Conservation (phyloP, 2,797 vertebrate species). For the Phrynocephalus forsythii region DNA sequence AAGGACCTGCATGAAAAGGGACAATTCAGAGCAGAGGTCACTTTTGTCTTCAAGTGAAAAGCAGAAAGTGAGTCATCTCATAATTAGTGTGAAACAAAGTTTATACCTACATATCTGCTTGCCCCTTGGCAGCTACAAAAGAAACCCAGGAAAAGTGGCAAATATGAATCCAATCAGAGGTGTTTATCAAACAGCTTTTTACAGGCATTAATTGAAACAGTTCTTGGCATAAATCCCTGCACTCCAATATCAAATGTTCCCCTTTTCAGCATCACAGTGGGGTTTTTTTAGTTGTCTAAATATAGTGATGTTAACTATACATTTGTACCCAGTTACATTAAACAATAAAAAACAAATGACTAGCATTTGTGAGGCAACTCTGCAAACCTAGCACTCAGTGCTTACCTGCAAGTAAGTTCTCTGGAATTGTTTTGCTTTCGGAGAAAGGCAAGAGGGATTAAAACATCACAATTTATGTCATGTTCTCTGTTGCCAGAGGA, state of each 20-base stretch:
- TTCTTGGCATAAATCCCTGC: constrained; percentile 20
- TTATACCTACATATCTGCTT: constrained; percentile 21
- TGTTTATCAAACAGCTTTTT: constrained; percentile 44
- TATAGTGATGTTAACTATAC: constrained; percentile 22
- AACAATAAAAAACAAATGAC: constrained; percentile 51
- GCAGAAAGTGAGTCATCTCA: constrained; percentile 47
- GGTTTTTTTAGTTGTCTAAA: constrained; percentile 36
- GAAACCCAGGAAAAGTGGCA: constrained; percentile 31
- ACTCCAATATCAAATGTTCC: constrained; percentile 26
- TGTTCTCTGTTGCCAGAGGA: background rate
- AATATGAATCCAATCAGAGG: constrained; percentile 24
- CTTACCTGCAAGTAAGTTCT: constrained; percentile 38
- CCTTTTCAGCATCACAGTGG: constrained; percentile 19
- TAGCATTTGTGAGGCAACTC: constrained; percentile 21
- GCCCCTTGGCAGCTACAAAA: constrained; percentile 30
- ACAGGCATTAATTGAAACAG: constrained; percentile 42
- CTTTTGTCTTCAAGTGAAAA: constrained; percentile 53
- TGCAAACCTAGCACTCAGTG: constrained; percentile 30
- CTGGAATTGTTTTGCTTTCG: constrained; percentile 9
- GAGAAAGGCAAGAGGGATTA: background rate
- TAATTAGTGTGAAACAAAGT: constrained; percentile 47
- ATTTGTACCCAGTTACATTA: constrained; percentile 45
- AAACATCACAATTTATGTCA: background rate
- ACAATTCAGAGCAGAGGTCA: constrained; percentile 41
- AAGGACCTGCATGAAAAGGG: constrained; percentile 14